Percentiles rank a stretch among this genome's conserved stretches.
Conservation (phyloP, 2,888 invertebrate genomes). For the Troilus luridus region DNA sequence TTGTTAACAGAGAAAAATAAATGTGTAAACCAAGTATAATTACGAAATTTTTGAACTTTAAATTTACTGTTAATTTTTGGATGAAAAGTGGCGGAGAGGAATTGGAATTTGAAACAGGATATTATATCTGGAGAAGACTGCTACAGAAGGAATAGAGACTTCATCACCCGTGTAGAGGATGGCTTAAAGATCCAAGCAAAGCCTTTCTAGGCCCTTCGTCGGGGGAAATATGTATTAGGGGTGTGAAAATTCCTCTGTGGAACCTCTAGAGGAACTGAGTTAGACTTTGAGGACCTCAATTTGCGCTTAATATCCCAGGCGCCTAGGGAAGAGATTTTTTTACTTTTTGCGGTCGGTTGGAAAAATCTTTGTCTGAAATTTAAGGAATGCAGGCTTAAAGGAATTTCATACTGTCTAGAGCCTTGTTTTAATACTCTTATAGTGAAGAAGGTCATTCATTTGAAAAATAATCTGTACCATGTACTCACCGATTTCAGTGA, state of each 20-base stretch:
- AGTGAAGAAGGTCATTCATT: neutral
- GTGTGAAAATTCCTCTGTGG: conserved; percentile 26
- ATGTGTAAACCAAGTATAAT: neutral
- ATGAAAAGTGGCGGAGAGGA: neutral
- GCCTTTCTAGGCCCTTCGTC: neutral
- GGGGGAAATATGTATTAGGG: neutral
- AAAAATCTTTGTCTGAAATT: neutral
- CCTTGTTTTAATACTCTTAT: neutral
- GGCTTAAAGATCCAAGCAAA: neutral
- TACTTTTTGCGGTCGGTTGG: neutral
- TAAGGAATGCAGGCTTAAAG: neutral
- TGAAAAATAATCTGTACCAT: no score
- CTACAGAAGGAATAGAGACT: neutral
- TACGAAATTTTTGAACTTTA: neutral
- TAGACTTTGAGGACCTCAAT: conserved; percentile 39
- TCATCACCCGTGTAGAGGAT: neutral
- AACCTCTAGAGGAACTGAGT: conserved; percentile 42
- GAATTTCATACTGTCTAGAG: neutral
- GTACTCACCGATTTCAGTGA: no score
- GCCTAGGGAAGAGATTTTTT: neutral
- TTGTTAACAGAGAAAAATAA: no score
- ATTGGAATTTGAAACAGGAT: neutral
- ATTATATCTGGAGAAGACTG: neutral
- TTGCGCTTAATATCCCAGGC: conserved; percentile 6
- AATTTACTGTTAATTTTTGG: neutral